Conservation (phyloP, 1,140 invertebrate genomes). For the Drosophila sp. region DNA sequence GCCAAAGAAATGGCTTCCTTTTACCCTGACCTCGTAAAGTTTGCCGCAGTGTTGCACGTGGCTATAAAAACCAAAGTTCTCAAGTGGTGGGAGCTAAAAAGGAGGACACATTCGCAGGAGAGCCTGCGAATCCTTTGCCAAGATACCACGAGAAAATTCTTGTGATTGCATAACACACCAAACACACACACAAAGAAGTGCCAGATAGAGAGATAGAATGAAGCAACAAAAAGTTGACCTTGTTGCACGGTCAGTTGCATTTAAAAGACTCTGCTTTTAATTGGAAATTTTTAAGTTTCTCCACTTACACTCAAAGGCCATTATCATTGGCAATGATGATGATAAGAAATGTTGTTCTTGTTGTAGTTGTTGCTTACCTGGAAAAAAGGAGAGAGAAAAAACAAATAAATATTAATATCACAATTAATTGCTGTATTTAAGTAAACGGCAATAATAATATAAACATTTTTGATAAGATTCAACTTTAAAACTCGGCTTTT, state of each 20-base stretch:
- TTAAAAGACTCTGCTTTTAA: conserved; percentile 54
- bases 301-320: conserved; percentile 51
- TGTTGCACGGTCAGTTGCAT: conserved; percentile 51
- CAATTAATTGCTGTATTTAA: not conserved
- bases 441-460: not conserved
- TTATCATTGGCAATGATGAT: conserved; percentile 15
- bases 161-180: conserved; percentile 54
- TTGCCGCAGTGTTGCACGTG: conserved; percentile 66
- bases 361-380: conserved; percentile 54
- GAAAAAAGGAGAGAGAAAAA: conserved; percentile 24
- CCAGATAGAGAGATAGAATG: conserved; percentile 9
- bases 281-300: conserved; percentile 41
- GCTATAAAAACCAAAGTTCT: conserved; percentile 47
- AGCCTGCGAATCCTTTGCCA: conserved; percentile 26
- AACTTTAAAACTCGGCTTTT: not conserved
- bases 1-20: conserved; percentile 32
- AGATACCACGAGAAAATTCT: not conserved
- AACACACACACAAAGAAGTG: conserved; percentile 9
- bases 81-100: conserved; percentile 19
- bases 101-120: conserved; percentile 41
- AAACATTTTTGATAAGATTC: not conserved
- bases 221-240: conserved; percentile 58
- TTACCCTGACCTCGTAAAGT: conserved; percentile 72
- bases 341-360: conserved; percentile 36
- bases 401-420: not conserved